Percentiles rank a stretch among this genome's conserved stretches.
Evolutionary conservation across 2,797 vertebrate genomes (phyloP).

Genomic region (Sebastes umbrosus): DNA sequence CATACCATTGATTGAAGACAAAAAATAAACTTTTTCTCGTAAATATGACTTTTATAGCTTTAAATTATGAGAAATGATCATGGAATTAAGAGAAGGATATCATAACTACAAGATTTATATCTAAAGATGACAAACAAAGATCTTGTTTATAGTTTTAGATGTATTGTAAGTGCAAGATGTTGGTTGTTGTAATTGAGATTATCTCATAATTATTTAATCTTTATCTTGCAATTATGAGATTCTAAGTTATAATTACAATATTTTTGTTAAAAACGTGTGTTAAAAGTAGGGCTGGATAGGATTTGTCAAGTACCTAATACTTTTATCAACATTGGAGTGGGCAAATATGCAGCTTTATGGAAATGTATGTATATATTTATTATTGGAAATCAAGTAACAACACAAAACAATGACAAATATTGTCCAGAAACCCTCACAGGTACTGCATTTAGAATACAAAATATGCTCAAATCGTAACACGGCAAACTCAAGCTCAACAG

Average conservation of each 20-base stretch:
- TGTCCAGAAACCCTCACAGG: too few species aligned
- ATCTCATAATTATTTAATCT: too few species aligned
- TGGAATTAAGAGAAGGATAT: not conserved
- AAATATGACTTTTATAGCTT: not conserved
- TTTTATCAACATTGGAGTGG: too few species aligned
- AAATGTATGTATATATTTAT: too few species aligned
- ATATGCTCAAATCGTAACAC: too few species aligned
- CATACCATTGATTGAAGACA: not conserved
- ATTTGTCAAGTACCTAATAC: too few species aligned
- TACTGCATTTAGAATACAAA: too few species aligned
- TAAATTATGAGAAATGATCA: not conserved
- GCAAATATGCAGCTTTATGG: too few species aligned
- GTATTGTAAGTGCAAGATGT: not conserved
- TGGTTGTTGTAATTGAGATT: not conserved
- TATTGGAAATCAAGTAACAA: too few species aligned
- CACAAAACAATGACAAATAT: too few species aligned
- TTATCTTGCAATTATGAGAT: not conserved
- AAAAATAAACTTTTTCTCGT: not conserved
- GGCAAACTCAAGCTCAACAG: fast-evolving
- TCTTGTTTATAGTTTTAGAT: not conserved
- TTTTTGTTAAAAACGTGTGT: too few species aligned
- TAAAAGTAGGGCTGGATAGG: too few species aligned
- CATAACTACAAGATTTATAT: not conserved
- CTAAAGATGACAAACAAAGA: not conserved
- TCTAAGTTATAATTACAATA: not conserved